Base-by-base conservation (phyloP, 2,113 vertebrate species). In the Penelope pileata region DNA sequence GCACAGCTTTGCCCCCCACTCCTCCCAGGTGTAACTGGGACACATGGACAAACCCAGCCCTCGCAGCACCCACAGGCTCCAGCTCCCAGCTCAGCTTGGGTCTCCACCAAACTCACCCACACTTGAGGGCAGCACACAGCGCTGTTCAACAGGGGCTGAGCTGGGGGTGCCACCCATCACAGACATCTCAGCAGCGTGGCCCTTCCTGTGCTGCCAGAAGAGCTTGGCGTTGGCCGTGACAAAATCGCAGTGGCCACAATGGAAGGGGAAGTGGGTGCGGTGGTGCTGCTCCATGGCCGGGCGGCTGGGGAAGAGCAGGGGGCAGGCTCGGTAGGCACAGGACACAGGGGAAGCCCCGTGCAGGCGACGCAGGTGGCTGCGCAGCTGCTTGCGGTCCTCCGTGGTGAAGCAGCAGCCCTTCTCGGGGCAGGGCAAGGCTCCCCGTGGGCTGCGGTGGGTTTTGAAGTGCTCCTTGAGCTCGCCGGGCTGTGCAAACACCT, bases 401-500 rank as follows among this genome's bases (percentile, higher is more conserved):
- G 97, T 91, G 36, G 94, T 62, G 73, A 98, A 99, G 19, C 11
- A 32, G 89, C 98, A 99, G 93, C 89, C 96, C 3, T 90, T 75
- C 69, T 98, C 97, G 0, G 97, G 91, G 96, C 99, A 99, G 72
- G 86, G 70, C 56, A 98, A 96, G 6, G 93, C 90, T 63, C 89
- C 91, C 0, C 40, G 79, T 0, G 68, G 45, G 18, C 43, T 30
- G 1, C 96, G 69, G 88, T 99, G 98, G 6, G 26, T 93, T 93
- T 93, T 98, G 95, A 98, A 98, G 87, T 99, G 98, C 45, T 96
- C 98, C 93, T 98, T 99, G 68, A 99, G 96, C 26, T 97, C 94
- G 9, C 90, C 66, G 1, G 97, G 97, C 76, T 97, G 97, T 5
- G 30, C 22, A 51, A 98, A 99, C 0, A 67, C 94, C 60, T 97